Conservation (phyloP, 2,888 invertebrate species). For the Phyllotreta cruciferae region DNA sequence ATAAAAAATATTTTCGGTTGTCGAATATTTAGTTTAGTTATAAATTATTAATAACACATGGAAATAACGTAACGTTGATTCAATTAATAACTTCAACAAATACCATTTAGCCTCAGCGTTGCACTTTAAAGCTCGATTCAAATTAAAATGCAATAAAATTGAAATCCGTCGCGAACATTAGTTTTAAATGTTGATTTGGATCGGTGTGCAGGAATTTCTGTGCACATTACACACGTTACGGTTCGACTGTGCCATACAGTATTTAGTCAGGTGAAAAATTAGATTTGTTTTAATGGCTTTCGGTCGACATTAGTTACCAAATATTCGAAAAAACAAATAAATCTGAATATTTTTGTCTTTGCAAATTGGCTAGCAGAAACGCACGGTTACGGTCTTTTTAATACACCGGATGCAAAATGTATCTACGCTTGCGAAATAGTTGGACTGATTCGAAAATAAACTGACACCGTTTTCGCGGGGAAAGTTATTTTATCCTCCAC, state of each 20-base stretch:
- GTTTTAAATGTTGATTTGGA: not conserved
- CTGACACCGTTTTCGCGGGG: no score
- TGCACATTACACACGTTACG: constrained; percentile 1
- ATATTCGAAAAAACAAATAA: constrained; percentile 13
- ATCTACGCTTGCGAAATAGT: not conserved
- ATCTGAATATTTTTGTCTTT: constrained; percentile 10
- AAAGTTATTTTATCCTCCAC: no score
- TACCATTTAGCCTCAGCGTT: not conserved
- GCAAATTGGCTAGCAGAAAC: constrained; percentile 1
- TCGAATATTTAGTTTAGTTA: no score
- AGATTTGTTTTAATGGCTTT: constrained; percentile 2
- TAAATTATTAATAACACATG: no score
- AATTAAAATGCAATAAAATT: constrained; percentile 1
- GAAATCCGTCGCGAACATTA: no score
- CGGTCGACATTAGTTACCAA: not conserved
- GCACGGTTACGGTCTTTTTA: constrained; percentile 12
- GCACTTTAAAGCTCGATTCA: not conserved
- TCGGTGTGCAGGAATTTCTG: not conserved
- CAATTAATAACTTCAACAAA: not conserved
- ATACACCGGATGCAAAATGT: not conserved
- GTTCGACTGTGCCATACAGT: constrained; percentile 1
- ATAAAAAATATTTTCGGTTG: no score
- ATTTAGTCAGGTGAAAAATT: constrained; percentile 6
- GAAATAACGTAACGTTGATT: not conserved
- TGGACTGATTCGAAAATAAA: no score